A percentile compares a stretch with the other conserved stretches of the same genome.
Conservation (phyloP, 1,140 invertebrate genomes). For the Vanessa tameamea region DNA sequence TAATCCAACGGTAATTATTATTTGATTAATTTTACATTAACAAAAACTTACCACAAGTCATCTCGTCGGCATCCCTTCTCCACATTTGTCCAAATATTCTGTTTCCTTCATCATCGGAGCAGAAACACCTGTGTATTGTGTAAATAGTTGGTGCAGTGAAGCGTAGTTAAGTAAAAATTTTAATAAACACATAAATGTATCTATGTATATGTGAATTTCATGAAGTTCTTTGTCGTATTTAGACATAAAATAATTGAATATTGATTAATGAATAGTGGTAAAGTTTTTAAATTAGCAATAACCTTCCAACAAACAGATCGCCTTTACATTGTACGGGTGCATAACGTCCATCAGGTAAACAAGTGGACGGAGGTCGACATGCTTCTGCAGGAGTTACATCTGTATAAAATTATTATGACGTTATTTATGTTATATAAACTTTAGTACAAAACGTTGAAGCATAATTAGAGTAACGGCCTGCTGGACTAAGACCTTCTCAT, state of each 20-base stretch:
- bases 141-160: constrained; percentile 38
- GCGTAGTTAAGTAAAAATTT: constrained; percentile 9
- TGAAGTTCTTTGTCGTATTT: too few relatives aligned
- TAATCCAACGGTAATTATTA: constrained; percentile 17
- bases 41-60: constrained; percentile 74
- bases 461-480: too few relatives aligned
- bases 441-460: too few relatives aligned
- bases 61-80: constrained; percentile 75
- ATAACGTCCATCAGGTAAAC: constrained; percentile 79
- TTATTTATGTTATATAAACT: too few relatives aligned
- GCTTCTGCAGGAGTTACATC: constrained; percentile 28
- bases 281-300: constrained; percentile 25
- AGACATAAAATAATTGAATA: too few relatives aligned
- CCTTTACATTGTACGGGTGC: constrained; percentile 83
- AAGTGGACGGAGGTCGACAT: constrained; percentile 73
- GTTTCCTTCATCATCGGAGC: constrained; percentile 74
- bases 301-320: constrained; percentile 80
- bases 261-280: not conserved
- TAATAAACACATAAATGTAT: not conserved
- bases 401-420: not conserved
- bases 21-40: not conserved
- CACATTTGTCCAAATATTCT: constrained; percentile 82
- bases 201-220: too few relatives aligned
- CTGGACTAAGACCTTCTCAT: too few relatives aligned
- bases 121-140: constrained; percentile 80